Percentiles rank a stretch among this genome's conserved stretches.
phyloP scores from a whole-genome alignment of 2,888 invertebrate species.

The Brenthis daphne region DNA sequence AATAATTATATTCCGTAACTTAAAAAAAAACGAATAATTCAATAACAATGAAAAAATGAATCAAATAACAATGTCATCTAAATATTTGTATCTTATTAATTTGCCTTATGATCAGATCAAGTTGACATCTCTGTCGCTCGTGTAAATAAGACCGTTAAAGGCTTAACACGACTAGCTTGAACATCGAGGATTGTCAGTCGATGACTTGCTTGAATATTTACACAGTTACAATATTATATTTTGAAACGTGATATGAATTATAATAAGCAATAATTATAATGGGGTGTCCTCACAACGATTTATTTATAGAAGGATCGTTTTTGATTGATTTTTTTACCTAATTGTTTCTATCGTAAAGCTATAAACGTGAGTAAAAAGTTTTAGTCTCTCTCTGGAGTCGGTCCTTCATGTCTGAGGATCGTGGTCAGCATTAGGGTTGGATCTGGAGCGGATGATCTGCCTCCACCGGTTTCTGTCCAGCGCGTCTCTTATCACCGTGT shows the following conservation, averaged over 20 bases:
- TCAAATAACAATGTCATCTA: not conserved
- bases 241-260: constrained; percentile 52
- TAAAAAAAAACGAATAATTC: too few species aligned
- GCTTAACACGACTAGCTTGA: constrained; percentile 35
- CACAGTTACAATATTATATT: constrained; percentile 34
- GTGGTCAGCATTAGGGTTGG: too few species aligned
- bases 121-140: constrained; percentile 27
- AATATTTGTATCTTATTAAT: constrained; percentile 6
- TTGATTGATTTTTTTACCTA: too few species aligned
- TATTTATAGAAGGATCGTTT: too few species aligned
- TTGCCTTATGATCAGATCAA: constrained; percentile 15
- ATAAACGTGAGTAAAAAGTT: too few species aligned
- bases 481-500: too few species aligned
- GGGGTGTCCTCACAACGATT: not conserved
- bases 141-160: constrained; percentile 39
- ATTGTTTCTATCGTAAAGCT: too few species aligned
- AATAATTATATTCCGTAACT: too few species aligned
- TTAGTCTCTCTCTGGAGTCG: too few species aligned
- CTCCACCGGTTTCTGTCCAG: too few species aligned
- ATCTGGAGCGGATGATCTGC: too few species aligned
- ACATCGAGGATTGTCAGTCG: constrained; percentile 38
- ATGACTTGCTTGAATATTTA: constrained; percentile 60
- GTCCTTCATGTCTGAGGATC: too few species aligned
- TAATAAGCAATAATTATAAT: constrained; percentile 40
- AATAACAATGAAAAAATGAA: not conserved